Percentiles rank a stretch among this genome's conserved stretches.
Conservation (phyloP, 2,113 vertebrate species). For the Marmota monax region DNA sequence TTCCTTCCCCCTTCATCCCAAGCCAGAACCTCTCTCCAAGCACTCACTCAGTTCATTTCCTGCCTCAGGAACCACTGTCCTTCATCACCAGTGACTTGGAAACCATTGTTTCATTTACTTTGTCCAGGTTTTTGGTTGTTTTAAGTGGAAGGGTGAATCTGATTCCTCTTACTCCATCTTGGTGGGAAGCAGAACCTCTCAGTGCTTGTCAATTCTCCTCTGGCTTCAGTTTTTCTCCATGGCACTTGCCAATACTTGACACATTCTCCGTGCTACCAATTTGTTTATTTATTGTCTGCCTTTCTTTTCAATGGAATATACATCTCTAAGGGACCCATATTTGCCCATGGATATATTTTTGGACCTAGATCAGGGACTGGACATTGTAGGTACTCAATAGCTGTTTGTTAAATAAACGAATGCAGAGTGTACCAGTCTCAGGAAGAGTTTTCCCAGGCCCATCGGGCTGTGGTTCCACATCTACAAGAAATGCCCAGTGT, state of each 20-base stretch:
- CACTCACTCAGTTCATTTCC: background rate
- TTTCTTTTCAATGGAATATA: background rate
- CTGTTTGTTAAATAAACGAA: background rate
- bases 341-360: background rate
- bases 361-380: background rate
- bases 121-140: background rate
- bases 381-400: background rate
- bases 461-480: background rate
- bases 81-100: background rate
- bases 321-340: background rate
- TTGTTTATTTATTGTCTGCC: background rate
- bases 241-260: background rate
- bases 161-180: background rate
- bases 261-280: background rate
- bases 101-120: background rate
- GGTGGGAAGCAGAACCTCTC: background rate
- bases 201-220: background rate
- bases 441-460: background rate
- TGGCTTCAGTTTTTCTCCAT: background rate
- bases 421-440: background rate
- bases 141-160: background rate
- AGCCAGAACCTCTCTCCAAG: background rate
- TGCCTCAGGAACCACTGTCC: background rate
- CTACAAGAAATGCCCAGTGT: background rate
- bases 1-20: fast-evolving